These are phyloP conservation scores for Agonopterix subpropinquella DNA, from an alignment of 2,888 invertebrate species.

Conservation along the genomic window DNA sequence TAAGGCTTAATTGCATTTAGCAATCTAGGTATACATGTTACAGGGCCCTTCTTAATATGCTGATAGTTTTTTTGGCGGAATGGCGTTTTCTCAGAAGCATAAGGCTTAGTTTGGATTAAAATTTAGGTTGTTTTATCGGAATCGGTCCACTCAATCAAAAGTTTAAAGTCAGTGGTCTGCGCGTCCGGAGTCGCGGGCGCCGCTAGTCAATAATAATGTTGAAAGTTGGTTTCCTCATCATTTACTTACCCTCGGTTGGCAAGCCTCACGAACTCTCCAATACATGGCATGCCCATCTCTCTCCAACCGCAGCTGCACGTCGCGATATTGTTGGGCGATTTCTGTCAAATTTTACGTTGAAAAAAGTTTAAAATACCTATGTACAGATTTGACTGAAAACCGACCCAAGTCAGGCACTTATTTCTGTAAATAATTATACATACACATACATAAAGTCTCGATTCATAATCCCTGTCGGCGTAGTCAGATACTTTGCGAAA, in stretches of 20 bases:
- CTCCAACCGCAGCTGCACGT: conserved; percentile 65
- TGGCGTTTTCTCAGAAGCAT: too few relatives aligned
- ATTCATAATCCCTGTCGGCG: too few relatives aligned
- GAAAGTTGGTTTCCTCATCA: neutral
- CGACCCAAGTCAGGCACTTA: too few relatives aligned
- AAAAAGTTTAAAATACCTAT: neutral
- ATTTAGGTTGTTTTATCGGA: neutral
- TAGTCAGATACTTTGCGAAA: too few relatives aligned
- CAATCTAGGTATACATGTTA: too few relatives aligned
- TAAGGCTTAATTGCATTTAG: too few relatives aligned
- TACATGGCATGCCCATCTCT: conserved; percentile 60
- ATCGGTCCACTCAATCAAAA: neutral
- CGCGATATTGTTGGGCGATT: conserved; percentile 53
- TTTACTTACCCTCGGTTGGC: conserved; percentile 40
- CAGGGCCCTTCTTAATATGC: too few relatives aligned
- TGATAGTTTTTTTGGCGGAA: too few relatives aligned
- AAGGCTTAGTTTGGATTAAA: too few relatives aligned
- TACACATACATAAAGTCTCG: too few relatives aligned
- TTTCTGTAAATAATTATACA: too few relatives aligned
- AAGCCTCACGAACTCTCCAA: conserved; percentile 81
- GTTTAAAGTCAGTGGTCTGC: neutral
- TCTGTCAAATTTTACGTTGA: conserved; percentile 7
- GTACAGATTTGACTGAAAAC: neutral
- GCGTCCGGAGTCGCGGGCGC: too few relatives aligned
- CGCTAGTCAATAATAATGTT: neutral